Conservation (phyloP, 2,888 invertebrate genomes). For the Hypomecis atomaria region DNA sequence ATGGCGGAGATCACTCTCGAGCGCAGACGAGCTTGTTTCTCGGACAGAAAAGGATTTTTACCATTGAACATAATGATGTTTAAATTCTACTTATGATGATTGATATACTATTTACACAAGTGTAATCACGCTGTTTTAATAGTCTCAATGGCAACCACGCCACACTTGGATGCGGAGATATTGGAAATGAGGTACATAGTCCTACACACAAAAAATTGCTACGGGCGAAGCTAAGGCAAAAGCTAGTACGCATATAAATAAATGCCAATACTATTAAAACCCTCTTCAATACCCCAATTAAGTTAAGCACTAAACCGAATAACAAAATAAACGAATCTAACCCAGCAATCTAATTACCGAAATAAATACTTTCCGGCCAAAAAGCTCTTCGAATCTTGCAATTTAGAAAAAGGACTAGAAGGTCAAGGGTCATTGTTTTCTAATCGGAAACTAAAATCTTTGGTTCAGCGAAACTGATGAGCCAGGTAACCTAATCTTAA, state of each 20-base stretch:
- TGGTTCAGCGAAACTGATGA: conserved; percentile 1
- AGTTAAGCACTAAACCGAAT: conserved; percentile 3
- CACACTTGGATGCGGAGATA: no score
- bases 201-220: no score
- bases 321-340: conserved; percentile 13
- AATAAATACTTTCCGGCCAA: conserved; percentile 14
- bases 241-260: not conserved
- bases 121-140: no score
- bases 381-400: conserved; percentile 3
- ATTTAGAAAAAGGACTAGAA: conserved; percentile 14
- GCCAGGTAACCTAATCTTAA: not conserved
- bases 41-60: no score
- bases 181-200: no score
- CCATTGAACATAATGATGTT: no score
- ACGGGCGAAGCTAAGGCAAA: no score
- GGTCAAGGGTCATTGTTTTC: conserved; percentile 13
- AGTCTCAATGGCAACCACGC: no score
- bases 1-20: no score
- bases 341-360: conserved; percentile 16
- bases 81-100: no score
- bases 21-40: no score
- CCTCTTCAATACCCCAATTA: conserved; percentile 9
- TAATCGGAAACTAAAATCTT: conserved; percentile 14
- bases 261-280: not conserved
- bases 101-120: no score